Evolutionary conservation across 2,113 vertebrate species (phyloP).

Genomic region (Baryphthengus martii): DNA sequence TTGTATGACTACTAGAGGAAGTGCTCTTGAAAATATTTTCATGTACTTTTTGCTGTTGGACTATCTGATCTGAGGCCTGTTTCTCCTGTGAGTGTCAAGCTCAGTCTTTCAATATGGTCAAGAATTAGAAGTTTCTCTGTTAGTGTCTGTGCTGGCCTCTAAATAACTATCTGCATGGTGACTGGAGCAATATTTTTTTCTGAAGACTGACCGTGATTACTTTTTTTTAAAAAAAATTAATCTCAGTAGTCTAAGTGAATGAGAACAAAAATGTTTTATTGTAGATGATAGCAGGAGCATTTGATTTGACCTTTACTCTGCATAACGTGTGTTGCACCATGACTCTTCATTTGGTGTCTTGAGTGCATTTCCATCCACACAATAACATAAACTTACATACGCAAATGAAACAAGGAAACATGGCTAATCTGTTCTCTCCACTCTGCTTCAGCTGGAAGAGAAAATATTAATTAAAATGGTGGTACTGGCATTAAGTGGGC

Average conservation of each 20-base stretch:
- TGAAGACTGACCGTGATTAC: background rate
- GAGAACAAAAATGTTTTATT: background rate
- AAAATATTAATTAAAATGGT: background rate
- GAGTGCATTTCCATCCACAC: background rate
- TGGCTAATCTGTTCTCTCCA: background rate
- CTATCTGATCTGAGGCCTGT: background rate
- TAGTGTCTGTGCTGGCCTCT: background rate
- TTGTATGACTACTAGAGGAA: background rate
- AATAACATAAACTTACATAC: background rate
- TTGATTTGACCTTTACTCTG: background rate
- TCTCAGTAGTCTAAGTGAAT: background rate
- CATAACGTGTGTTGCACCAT: background rate
- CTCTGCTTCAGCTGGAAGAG: background rate
- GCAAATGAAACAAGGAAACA: background rate
- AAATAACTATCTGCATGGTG: background rate
- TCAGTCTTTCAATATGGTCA: background rate
- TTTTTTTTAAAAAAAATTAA: background rate
- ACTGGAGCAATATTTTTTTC: background rate
- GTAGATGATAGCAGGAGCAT: background rate
- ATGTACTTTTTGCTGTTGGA: background rate
- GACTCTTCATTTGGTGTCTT: background rate
- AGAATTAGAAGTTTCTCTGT: background rate
- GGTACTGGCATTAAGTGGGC: background rate
- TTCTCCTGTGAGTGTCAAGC: background rate
- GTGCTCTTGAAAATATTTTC: background rate